Conservation (phyloP, 2,797 vertebrate genomes). For the Cossypha caffra region DNA sequence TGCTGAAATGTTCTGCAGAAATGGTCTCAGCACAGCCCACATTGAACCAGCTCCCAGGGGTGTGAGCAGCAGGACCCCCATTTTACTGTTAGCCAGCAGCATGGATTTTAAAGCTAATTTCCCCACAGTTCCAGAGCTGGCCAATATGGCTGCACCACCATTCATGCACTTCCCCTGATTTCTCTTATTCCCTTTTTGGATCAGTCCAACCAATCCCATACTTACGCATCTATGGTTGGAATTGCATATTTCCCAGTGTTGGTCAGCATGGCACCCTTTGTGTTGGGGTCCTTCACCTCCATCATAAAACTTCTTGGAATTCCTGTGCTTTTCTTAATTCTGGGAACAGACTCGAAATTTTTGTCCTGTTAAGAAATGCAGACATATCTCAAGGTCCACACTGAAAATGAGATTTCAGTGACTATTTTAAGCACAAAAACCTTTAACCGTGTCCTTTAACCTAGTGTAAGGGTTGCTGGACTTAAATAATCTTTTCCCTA, state of each 20-base stretch:
- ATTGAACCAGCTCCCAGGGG: background rate
- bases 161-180: fast-evolving
- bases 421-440: background rate
- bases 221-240: conserved; percentile 96
- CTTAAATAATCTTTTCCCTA: background rate
- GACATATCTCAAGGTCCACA: background rate
- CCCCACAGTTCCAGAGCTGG: background rate
- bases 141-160: background rate
- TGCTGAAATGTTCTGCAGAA: background rate
- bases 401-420: background rate
- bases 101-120: background rate
- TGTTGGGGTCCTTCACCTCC: conserved; percentile 94
- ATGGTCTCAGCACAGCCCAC: background rate
- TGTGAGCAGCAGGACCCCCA: fast-evolving
- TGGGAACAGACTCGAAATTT: conserved; percentile 86
- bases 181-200: background rate
- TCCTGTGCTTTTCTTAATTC: conserved; percentile 95
- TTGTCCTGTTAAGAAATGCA: conserved; percentile 84
- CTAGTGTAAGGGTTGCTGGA: background rate
- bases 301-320: conserved; percentile 98
- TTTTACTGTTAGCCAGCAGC: fast-evolving
- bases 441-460: background rate
- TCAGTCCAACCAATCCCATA: background rate
- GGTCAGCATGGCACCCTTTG: conserved; percentile 97
- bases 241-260: conserved; percentile 94